Conservation (phyloP, 2,113 vertebrate species). For the Mesoclemmys tuberculata region DNA sequence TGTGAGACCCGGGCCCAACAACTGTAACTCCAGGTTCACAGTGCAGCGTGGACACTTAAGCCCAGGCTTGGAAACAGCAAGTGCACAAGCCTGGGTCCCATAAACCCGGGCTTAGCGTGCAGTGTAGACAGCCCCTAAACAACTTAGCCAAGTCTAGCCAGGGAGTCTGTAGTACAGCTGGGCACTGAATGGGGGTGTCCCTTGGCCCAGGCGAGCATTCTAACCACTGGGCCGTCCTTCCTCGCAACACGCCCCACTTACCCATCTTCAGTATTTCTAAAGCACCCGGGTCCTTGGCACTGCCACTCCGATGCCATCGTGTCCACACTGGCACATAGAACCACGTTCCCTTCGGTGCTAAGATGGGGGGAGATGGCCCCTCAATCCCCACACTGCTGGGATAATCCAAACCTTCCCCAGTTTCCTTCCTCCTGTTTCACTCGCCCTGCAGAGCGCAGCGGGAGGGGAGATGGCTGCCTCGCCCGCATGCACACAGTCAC, state of each 20-base stretch:
- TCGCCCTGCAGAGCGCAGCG: fast-evolving
- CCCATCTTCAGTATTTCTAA: not conserved
- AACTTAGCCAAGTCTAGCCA: not conserved
- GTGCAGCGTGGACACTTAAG: not conserved
- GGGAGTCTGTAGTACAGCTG: not conserved
- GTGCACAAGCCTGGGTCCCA: too few species aligned
- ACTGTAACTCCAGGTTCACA: not conserved
- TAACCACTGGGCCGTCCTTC: not conserved
- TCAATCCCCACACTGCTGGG: too few species aligned
- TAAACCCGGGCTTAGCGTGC: too few species aligned
- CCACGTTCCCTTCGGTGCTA: not conserved
- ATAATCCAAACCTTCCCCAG: not conserved
- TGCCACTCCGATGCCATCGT: not conserved
- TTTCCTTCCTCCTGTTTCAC: not conserved
- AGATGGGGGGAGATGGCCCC: too few species aligned
- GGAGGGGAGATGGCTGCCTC: not conserved
- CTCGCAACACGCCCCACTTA: not conserved
- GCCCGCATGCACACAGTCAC: not conserved
- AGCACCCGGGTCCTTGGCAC: not conserved
- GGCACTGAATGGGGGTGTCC: not conserved
- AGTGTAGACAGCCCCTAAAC: not conserved
- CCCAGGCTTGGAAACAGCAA: too few species aligned
- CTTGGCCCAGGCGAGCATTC: not conserved
- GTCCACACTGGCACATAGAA: too few species aligned
- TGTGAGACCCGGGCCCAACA: not conserved